Evolutionary conservation across 2,113 vertebrate species (phyloP), one percentile per base, ranked within the genome.

Genomic region (Galemys pyrenaicus): DNA sequence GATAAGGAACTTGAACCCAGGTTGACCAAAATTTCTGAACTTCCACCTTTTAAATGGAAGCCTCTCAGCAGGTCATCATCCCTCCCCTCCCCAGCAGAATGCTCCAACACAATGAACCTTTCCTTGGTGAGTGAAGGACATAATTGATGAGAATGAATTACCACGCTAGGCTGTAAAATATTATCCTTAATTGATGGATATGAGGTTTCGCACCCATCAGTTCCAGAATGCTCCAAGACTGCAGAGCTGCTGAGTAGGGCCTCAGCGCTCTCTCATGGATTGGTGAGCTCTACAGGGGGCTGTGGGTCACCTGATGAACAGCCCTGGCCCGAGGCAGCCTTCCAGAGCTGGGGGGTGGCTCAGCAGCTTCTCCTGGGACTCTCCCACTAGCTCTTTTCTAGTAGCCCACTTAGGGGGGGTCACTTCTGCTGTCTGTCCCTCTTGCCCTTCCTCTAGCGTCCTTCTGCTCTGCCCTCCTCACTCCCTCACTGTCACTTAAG

Each of bases 261-360:
- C 3, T 30, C 37, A 28, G 56, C 6, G 89, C 65, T 84, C 70
- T 35, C 35, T 68, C 8, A 15, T 12, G 6, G 37, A 32, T 35
- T 44, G 9, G 8, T 10, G 30, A 16, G 39, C 11, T 46, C 2
- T 46, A 19, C n/a, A n/a, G 24, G 16, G 49, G 78, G 78, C n/a
- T 70, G 68, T n/a, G 39, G 3, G 75, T 11, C 22, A 12, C 3
- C 1, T 28, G 60, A 35, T 65, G 35, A 93, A n/a, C 11, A 32
- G 32, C 9, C 65, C 17, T 65, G 3, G 4, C 64, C 7, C 8
- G 1, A 39, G 32, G 17, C 15, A 11, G 28, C 9, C 35, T 32
- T 35, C 16, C 1, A 3, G 51, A 17, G 51, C 35, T 0, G 0
- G 22, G 0, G 28, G 1, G 32, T 5, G 24, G 20, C 54, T 80